Conservation (phyloP, 2,113 vertebrate species). For the chimpanzee (Pan troglodytes) region NHGRI_mPanTro3-v2.1_pri NC_072403.2:92757001-92757500, state of each 20-base stretch:
- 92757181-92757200: not conserved
- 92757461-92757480: not conserved
- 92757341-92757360: not conserved
- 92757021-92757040: not conserved
- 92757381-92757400: not conserved
- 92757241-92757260: not conserved
- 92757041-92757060: not conserved
- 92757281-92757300: not conserved
- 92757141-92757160: not conserved
- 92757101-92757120: not conserved
- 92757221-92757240: not conserved
- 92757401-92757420: not conserved
- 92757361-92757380: not conserved
- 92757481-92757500: not conserved
- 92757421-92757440: not conserved
- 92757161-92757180: not conserved
- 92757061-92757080: not conserved
- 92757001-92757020: not conserved
- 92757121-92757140: not conserved
- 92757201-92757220: constrained; percentile 3
- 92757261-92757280: not conserved
- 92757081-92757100: not conserved
- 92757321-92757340: not conserved
- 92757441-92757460: not conserved
- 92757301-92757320: not conserved